Percentiles rank a stretch among this genome's conserved stretches.
phyloP scores from a whole-genome alignment of 2,888 invertebrate genomes.

The Serripes groenlandicus region DNA sequence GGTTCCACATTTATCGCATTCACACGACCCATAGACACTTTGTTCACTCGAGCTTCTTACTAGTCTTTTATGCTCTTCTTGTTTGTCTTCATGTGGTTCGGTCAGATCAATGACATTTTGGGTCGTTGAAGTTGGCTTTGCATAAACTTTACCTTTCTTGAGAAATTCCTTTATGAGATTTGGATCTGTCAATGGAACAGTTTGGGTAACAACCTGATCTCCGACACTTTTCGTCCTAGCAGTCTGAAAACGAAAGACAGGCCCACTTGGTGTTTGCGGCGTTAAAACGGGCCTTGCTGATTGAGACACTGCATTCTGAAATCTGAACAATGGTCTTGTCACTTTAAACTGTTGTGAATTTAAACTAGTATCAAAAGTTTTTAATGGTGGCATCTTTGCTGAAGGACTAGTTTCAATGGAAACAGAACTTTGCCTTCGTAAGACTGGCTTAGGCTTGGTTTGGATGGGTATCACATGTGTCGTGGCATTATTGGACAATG shows the following conservation, averaged over 20 bases:
- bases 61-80: not conserved
- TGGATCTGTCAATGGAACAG: conserved; percentile 88
- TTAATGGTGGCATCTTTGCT: not conserved
- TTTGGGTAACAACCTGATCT: conserved; percentile 33
- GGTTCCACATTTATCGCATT: conserved; percentile 92
- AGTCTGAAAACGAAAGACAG: conserved; percentile 48
- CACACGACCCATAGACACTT: conserved; percentile 40
- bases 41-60: conserved; percentile 1
- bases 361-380: too few relatives aligned
- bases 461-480: not conserved
- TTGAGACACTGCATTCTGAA: conserved; percentile 17
- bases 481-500: not conserved
- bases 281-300: not conserved
- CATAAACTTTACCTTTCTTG: conserved; percentile 87
- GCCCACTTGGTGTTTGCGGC: conserved; percentile 8
- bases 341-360: not conserved
- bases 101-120: not conserved
- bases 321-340: conserved; percentile 47
- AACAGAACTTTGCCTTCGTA: conserved; percentile 51
- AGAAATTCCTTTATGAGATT: conserved; percentile 91
- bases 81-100: too few relatives aligned
- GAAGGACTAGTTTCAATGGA: conserved; percentile 27
- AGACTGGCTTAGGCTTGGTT: conserved; percentile 16
- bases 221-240: conserved; percentile 39
- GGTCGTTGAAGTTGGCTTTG: not conserved